Evolutionary conservation across 2,888 invertebrate species (phyloP), one percentile per base, ranked within the genome.

Genomic region (Thereva unica): DNA sequence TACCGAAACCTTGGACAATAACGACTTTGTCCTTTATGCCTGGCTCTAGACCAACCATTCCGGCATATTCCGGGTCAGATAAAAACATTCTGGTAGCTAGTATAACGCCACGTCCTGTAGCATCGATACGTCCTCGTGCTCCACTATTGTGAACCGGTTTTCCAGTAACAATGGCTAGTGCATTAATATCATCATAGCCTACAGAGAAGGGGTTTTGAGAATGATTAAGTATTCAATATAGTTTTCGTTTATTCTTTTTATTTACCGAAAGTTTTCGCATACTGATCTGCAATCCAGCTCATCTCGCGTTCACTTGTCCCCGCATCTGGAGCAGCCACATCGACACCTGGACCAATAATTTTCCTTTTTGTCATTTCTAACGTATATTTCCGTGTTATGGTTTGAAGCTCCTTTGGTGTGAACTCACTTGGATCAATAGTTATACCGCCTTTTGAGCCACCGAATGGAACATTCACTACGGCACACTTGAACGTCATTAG

Each of bases 321-420:
- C 91, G 98, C 95, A 82, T 98, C 98, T 1, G 98, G 98, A 52
- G 97, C 98, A n/a, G 97, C 97, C n/a, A 98, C 97, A 80, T 98
- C 98, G 65, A 98, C 90, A 69, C 96, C 97, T 67, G 98, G 97
- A 74, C 97, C 96, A 90, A 81, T 70, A 76, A 78, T 77, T 45
- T 78, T 76, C 77, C 97, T 97, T 84, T 98, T 99, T 66, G 96
- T 92, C 75, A 99, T 85, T 80, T 99, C 97, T 73, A 98, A 87
- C 4, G 97, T 92, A 82, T 97, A 96, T 67, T 94, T 85, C 65
- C 99, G 85, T 0, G 98, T 99, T 78, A 99, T 98, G 80, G 94
- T 96, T 82, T 99, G 98, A 71, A 99, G 83, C 78, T 99, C 99
- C 76, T 89, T 88, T 74, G 92, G 93, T 0, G 93, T 91, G 81